These are phyloP conservation scores for Mythimna loreyi DNA, from an alignment of 2,888 invertebrate genomes.

Conservation along the genomic window DNA sequence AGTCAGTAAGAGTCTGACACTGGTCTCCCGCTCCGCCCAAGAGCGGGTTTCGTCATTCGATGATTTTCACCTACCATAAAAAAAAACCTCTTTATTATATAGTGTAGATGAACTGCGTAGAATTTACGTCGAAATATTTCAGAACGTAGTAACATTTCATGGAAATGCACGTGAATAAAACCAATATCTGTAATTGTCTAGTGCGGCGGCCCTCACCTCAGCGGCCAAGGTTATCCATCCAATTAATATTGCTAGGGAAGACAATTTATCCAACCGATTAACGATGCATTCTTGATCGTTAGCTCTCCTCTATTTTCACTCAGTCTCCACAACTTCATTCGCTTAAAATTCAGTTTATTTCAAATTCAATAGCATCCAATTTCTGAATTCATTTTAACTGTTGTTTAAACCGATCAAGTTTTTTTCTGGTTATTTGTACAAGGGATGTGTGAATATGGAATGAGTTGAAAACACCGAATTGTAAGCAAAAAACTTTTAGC, in stretches of 20 bases:
- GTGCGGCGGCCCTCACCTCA: constrained; percentile 16
- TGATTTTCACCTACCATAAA: no score
- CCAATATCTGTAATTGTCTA: constrained; percentile 11
- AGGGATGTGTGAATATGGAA: constrained; percentile 17
- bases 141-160: not conserved
- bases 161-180: not conserved
- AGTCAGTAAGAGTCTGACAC: no score
- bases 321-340: constrained; percentile 28
- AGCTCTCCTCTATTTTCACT: constrained; percentile 7
- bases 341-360: constrained; percentile 31
- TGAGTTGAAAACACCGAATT: not conserved
- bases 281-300: constrained; percentile 34
- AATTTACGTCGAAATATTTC: constrained; percentile 4
- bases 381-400: constrained; percentile 19
- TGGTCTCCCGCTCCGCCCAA: no score
- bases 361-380: constrained; percentile 19
- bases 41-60: no score
- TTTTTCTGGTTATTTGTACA: constrained; percentile 3
- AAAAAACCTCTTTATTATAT: no score
- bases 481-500: not conserved
- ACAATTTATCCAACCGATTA: constrained; percentile 33
- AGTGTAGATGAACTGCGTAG: not conserved
- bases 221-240: constrained; percentile 36
- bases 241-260: constrained; percentile 49
- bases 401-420: constrained; percentile 1